Conservation (phyloP, 2,797 vertebrate species). For the Synanceia verrucosa region DNA sequence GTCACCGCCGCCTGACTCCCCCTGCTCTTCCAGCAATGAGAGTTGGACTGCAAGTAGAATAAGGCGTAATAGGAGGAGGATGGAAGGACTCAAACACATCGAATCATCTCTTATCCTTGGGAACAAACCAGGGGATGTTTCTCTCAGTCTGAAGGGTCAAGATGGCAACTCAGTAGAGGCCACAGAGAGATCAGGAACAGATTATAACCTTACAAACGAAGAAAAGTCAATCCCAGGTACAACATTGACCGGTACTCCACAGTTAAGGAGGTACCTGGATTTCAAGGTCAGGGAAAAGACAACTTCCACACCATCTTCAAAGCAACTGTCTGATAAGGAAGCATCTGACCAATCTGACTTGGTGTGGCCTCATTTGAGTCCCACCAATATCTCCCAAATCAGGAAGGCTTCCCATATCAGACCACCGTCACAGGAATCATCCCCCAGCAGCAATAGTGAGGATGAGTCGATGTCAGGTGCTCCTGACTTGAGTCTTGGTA, state of each 20-base stretch:
- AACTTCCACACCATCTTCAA: neutral
- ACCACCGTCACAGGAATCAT: constrained; percentile 12
- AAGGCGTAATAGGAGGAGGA: constrained; percentile 3
- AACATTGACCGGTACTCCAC: neutral
- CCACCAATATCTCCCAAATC: constrained; percentile 5
- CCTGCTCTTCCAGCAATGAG: constrained; percentile 29
- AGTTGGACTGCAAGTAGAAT: constrained; percentile 2
- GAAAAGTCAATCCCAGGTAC: neutral
- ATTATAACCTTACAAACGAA: neutral
- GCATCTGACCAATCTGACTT: too few species aligned
- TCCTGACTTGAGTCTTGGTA: constrained; percentile 34
- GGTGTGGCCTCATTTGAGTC: neutral
- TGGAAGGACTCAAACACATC: constrained; percentile 6
- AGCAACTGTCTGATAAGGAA: too few species aligned
- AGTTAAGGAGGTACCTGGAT: neutral
- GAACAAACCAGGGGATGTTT: constrained; percentile 6
- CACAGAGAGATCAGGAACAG: neutral
- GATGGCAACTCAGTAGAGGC: neutral
- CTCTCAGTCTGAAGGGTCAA: neutral
- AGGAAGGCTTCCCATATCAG: constrained; percentile 26
- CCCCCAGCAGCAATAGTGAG: constrained; percentile 43
- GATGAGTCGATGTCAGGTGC: constrained; percentile 27
- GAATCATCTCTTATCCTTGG: constrained; percentile 15
- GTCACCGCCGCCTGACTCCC: constrained; percentile 33
- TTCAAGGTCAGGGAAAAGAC: neutral